phyloP scores from a whole-genome alignment of 1,140 invertebrate genomes.

The Phthorimaea operculella region DNA sequence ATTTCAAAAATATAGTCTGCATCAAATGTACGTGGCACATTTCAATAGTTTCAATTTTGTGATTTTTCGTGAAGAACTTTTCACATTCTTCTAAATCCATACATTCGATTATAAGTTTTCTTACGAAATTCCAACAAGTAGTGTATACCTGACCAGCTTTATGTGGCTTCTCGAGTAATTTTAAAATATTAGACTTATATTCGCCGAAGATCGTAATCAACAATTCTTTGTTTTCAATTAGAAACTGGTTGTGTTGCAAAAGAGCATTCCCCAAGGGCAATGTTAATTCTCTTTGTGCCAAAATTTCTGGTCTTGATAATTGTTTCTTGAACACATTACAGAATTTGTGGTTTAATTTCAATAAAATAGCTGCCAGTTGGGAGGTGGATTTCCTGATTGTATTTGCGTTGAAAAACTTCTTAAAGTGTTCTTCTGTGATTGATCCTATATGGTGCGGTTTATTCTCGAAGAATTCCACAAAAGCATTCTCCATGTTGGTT shows the following conservation, averaged over 20 bases:
- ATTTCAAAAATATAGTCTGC: slow-evolving; percentile 67
- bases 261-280: slow-evolving; percentile 68
- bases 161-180: slow-evolving; percentile 72
- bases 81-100: slow-evolving; percentile 69
- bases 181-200: slow-evolving; percentile 69
- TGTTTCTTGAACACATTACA: slow-evolving; percentile 58
- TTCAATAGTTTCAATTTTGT: slow-evolving; percentile 71
- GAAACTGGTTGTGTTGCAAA: slow-evolving; percentile 46
- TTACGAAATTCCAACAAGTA: slow-evolving; percentile 63
- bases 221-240: slow-evolving; percentile 47
- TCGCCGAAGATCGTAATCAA: slow-evolving; percentile 66
- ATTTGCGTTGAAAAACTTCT: slow-evolving; percentile 52
- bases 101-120: slow-evolving; percentile 65
- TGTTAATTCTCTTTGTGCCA: slow-evolving; percentile 69
- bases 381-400: slow-evolving; percentile 64
- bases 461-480: slow-evolving; percentile 68
- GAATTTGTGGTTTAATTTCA: slow-evolving; percentile 61
- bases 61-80: slow-evolving; percentile 66
- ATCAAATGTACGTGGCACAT: slow-evolving; percentile 68
- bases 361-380: slow-evolving; percentile 59
- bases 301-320: slow-evolving; percentile 48
- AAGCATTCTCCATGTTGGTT: slow-evolving; percentile 63
- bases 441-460: slow-evolving; percentile 68
- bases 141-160: slow-evolving; percentile 72
- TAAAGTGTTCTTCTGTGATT: slow-evolving; percentile 65